Base-by-base conservation (phyloP, 2,113 vertebrate genomes). In the Pontoporia blainvillei region DNA sequence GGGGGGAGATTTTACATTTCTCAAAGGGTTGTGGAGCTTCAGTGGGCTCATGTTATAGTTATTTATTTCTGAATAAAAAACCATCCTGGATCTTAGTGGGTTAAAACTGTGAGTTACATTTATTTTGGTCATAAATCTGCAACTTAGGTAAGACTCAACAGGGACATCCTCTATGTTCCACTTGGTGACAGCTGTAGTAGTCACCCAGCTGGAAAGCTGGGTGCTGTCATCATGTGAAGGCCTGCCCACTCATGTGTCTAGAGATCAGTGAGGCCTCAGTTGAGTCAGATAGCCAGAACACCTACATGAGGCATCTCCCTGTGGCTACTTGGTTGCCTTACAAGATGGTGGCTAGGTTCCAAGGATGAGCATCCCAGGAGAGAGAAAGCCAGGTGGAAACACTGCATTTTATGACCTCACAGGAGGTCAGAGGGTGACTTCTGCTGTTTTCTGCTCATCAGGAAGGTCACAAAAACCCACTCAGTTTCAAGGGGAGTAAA, bases 251-350 rank as follows among this genome's bases (percentile, higher is more conserved):
- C 34, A 1, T 27, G 34, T 11, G 46, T 41, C 78, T 75, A 69
- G 39, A 10, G 46, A 15, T 0, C 2, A 39, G 20, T 11, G 62
- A 39, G 67, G 34, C 27, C 76, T 39, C 46, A 0, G 29, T 14
- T 41, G 57, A 52, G 61, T 44, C 39, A 20, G 62, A 29, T 3
- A 44, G 34, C 75, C 31, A 52, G 39, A 57, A 61, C 64, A 25
- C 29, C 29, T 34, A 10, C 61, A 14, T 0, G 1, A 3, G 39
- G 36, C 46, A 31, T 31, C 62, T 78, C 46, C 13, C 0, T 3
- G 8, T 12, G 57, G 71, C 76, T 31, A 2, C 57, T 39, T 67
- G 76, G 5, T 52, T 67, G 85, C 76, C 71, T 93, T 36, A 71
- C 13, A 64, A 52, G 76, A 29, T 27, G 36, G 72, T 3, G 29